Conservation (phyloP, 2,888 invertebrate species). For the Atethmia centrago region DNA sequence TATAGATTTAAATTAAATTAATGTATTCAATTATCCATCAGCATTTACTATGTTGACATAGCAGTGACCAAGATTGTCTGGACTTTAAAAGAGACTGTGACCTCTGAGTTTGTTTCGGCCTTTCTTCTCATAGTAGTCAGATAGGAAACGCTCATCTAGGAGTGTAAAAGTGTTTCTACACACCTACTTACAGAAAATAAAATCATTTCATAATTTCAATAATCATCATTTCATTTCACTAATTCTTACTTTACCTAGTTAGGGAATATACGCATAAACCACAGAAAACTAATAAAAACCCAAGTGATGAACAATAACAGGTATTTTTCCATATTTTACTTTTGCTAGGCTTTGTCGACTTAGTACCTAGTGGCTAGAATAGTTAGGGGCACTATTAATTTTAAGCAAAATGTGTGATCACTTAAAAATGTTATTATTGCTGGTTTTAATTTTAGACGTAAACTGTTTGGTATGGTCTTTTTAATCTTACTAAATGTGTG, state of each 20-base stretch:
- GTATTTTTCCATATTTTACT: not conserved
- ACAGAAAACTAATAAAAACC: not conserved
- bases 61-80: no score
- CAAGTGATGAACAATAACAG: not conserved
- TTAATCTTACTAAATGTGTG: not conserved
- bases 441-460: not conserved
- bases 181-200: no score
- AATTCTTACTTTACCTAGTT: not conserved
- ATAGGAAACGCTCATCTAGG: no score
- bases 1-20: not conserved
- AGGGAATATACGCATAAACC: not conserved
- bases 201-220: no score
- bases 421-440: not conserved
- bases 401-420: not conserved
- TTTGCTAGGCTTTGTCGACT: not conserved
- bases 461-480: not conserved
- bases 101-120: no score
- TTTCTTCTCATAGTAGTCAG: no score
- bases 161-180: no score
- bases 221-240: no score
- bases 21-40: not conserved
- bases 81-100: no score
- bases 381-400: not conserved
- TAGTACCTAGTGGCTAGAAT: not conserved
- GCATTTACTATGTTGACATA: no score